Percentiles rank a stretch among this genome's conserved stretches.
These are phyloP conservation scores for Epinephelus coioides DNA, from an alignment of 2,797 vertebrate species.

Conservation along the genomic window DNA sequence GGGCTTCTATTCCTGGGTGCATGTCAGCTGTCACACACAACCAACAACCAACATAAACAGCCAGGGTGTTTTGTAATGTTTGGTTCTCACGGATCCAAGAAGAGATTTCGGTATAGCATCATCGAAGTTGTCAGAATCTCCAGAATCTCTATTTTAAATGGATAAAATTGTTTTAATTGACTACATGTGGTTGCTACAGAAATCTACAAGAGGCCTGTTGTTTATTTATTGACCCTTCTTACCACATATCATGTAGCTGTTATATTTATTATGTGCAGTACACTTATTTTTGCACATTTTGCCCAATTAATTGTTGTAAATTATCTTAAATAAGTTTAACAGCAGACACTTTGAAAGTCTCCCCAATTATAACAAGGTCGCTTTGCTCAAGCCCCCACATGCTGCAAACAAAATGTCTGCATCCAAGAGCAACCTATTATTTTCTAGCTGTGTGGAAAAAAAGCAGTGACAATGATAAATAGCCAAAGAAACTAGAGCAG, in stretches of 20 bases:
- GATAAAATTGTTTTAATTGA: neutral
- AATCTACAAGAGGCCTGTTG: neutral
- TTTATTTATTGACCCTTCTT: conserved; percentile 16
- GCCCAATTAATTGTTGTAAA: neutral
- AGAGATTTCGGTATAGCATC: neutral
- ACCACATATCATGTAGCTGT: neutral
- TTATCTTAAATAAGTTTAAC: conserved; percentile 33
- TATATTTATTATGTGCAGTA: neutral
- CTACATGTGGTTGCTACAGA: neutral
- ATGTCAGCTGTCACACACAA: conserved; percentile 70
- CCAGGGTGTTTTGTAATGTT: conserved; percentile 18
- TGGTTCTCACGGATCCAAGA: conserved; percentile 13
- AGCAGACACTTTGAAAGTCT: conserved; percentile 38
- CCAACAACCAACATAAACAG: conserved; percentile 45
- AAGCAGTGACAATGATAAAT: conserved; percentile 81
- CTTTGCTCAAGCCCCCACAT: conserved; percentile 36
- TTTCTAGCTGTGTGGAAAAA: conserved; percentile 43
- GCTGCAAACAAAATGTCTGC: conserved; percentile 53
- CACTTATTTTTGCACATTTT: neutral
- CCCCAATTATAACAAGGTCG: conserved; percentile 58
- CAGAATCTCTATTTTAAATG: neutral
- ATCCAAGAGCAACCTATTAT: conserved; percentile 53
- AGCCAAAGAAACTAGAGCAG: conserved; percentile 76
- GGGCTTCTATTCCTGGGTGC: conserved; percentile 72
- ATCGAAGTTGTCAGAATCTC: neutral